phyloP scores from a whole-genome alignment of 2,888 invertebrate genomes.

The Halocaridina rubra region DNA sequence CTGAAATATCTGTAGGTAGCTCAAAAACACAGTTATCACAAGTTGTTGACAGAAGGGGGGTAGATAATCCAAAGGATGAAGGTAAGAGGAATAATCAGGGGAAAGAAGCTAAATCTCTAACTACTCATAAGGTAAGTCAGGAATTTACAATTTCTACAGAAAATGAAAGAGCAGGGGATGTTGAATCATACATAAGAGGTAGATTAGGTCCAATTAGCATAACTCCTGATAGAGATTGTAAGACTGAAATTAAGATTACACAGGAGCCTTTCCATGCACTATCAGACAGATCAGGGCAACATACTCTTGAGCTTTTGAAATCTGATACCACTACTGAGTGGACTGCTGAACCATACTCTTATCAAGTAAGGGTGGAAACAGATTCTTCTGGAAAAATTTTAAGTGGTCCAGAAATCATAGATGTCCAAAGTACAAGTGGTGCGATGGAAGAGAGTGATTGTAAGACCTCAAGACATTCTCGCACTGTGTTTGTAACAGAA shows the following conservation, averaged over 20 bases:
- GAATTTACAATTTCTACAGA: conserved; percentile 38
- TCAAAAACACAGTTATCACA: neutral
- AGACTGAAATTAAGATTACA: conserved; percentile 4
- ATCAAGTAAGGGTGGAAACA: conserved; percentile 43
- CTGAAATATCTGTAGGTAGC: neutral
- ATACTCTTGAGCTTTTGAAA: neutral
- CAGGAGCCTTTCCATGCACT: neutral
- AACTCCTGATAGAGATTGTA: conserved; percentile 45
- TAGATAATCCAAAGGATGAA: neutral
- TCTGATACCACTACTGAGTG: conserved; percentile 10
- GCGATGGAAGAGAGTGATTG: conserved; percentile 14
- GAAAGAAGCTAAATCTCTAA: too few relatives aligned
- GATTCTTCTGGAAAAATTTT: conserved; percentile 25
- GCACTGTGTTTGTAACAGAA: conserved; percentile 45
- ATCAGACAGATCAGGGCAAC: conserved; percentile 11
- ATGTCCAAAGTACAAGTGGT: neutral
- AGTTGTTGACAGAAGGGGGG: neutral
- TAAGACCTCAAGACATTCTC: conserved; percentile 23
- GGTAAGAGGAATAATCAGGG: too few relatives aligned
- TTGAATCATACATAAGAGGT: conserved; percentile 40
- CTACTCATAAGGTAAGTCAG: neutral
- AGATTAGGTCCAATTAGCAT: conserved; percentile 48
- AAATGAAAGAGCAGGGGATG: conserved; percentile 10
- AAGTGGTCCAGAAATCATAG: conserved; percentile 12
- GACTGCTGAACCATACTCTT: conserved; percentile 21